Evolutionary conservation across 2,888 invertebrate genomes (phyloP), one percentile per base, ranked within the genome.

Genomic region (Tanytarsus gracilentus): DNA sequence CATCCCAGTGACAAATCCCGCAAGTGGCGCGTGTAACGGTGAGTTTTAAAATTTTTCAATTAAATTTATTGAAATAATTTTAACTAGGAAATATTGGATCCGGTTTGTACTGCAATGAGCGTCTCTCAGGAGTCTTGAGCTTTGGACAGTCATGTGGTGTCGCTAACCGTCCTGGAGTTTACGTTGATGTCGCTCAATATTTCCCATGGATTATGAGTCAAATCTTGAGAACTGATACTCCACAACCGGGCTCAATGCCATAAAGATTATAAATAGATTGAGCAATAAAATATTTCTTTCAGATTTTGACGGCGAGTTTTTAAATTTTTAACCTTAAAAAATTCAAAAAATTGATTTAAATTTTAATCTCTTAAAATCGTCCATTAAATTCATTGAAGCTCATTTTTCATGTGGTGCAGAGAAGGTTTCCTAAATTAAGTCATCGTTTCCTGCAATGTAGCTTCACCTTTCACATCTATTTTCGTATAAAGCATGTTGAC

Each of bases 211-310:
- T 62, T 21, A 23, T 51, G 25, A 21, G 33, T 9, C 62, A 62
- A 58, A 29, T 62, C 9, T n/a, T n/a, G 8, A 21, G 62, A 27
- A 62, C 58, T 21, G 62, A 62, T 51, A 30, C 16, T 30, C 51
- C 55, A 49, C 55, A 44, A 56, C 49, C 50, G 4, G 61, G 61
- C n/a, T 59, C 30, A 49, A 49, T 25, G 30, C 59, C 59, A 36
- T 18, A 18, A 48, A 48, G 21, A 48, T 48, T 23, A 21, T 16
- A 40, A 40, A 40, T 5, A 40, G 40, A 9, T 8, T 8, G 7
- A 30, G 9, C 30, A n/a, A n/a, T n/a, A n/a, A n/a, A n/a, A n/a
- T n/a, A n/a, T n/a, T n/a, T n/a, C n/a, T n/a, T n/a, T n/a, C n/a
- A n/a, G n/a, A n/a, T n/a, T n/a, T n/a, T n/a, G n/a, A n/a, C n/a